These are phyloP conservation scores for Acipenser ruthenus DNA, from an alignment of 2,797 vertebrate species.

Conservation along the genomic window DNA sequence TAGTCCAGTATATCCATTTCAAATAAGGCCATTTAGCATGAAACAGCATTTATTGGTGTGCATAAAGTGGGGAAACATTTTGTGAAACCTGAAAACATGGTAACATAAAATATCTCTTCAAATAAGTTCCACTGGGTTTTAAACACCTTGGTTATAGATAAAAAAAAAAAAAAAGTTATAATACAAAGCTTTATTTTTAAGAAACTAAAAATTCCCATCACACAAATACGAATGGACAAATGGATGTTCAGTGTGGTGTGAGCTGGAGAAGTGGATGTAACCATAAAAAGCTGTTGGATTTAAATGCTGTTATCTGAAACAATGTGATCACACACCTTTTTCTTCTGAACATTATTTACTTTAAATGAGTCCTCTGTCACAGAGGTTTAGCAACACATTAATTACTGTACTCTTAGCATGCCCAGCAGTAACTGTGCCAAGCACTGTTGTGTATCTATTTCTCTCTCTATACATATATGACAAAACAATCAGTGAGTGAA, in stretches of 20 bases:
- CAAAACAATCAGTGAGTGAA: slow-evolving; percentile 21
- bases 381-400: too few species aligned
- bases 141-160: not conserved
- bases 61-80: too few species aligned
- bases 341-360: not conserved
- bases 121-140: too few species aligned
- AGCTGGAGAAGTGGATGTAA: not conserved
- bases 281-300: not conserved
- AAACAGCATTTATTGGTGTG: too few species aligned
- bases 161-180: slow-evolving; percentile 13
- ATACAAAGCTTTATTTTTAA: not conserved
- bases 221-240: too few species aligned
- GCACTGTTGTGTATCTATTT: slow-evolving; percentile 14
- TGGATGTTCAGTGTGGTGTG: not conserved
- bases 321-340: not conserved
- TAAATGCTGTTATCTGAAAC: not conserved
- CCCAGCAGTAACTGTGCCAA: not conserved
- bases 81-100: too few species aligned
- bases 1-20: too few species aligned
- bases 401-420: not conserved
- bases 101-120: too few species aligned
- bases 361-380: too few species aligned
- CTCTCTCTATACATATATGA: slow-evolving; percentile 21
- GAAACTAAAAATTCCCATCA: not conserved
- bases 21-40: too few species aligned